Evolutionary conservation across 2,113 vertebrate genomes (phyloP), one percentile per base, ranked within the genome.

Genomic region (Macroglossus sobrinus): DNA sequence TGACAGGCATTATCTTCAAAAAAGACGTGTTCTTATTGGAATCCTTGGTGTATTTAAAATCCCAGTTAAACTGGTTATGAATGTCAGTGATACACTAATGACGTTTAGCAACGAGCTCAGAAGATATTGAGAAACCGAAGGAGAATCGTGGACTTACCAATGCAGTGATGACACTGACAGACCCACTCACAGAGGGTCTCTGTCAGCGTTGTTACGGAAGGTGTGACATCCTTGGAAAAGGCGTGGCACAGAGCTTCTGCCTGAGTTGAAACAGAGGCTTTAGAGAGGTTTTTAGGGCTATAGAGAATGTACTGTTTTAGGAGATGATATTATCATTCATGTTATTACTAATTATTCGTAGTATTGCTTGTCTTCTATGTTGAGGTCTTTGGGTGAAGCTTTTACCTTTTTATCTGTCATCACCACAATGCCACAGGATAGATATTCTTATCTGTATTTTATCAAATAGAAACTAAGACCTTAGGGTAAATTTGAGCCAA

Each of bases 101-200:
- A 98, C 97, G 97, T 98, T 96, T 98, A 98, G 97, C 94, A 96
- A 91, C 92, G 93, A 97, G 61, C 89, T 84, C 91, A 80, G 75
- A 96, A 90, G 86, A 97, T 89, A 80, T 35, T 72, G 80, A 96
- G 63, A 86, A 97, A 96, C 94, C 95, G 89, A 96, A 78, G 57
- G 93, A 81, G 94, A 98, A 98, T 97, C 66, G 76, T 47, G 63
- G 93, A 95, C 76, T 98, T 97, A 98, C 93, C 92, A 95, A 97
- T 93, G 45, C 15, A 72, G 50, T 59, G 75, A 95, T 96, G 61
- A 53, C 57, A 91, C 74, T 93, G 94, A 98, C 97, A 93, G 47
- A 76, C 30, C 84, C 57, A 81, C 84, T 84, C 96, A 98, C 89
- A 93, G 89, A 97, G 93, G 69, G 35, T 84, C 78, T 78, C 35